phyloP scores from a whole-genome alignment of 2,113 vertebrate genomes.

The Cnemophilus loriae region DNA sequence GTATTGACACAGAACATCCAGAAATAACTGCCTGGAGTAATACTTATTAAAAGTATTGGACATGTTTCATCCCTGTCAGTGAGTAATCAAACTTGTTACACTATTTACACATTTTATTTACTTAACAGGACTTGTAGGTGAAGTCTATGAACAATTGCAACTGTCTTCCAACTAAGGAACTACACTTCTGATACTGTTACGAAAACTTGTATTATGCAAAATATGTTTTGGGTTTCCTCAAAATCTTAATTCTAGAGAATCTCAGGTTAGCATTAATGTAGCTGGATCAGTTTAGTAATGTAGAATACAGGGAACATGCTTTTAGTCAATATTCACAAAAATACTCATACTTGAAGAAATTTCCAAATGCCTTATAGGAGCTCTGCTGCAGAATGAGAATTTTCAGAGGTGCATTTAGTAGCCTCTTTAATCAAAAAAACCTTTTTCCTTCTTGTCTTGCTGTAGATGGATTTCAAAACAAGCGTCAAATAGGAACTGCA shows the following conservation, averaged over 20 bases:
- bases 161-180: neutral
- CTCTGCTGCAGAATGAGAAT: neutral
- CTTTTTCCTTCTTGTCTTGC: neutral
- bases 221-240: neutral
- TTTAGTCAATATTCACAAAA: neutral
- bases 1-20: neutral
- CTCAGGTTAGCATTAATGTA: neutral
- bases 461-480: neutral
- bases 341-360: neutral
- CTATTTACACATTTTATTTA: neutral
- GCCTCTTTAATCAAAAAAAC: neutral
- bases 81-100: neutral
- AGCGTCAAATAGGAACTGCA: neutral
- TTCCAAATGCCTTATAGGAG: neutral
- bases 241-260: neutral
- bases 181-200: neutral
- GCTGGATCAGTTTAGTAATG: neutral
- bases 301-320: neutral
- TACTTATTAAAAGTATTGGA: neutral
- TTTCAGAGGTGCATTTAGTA: neutral
- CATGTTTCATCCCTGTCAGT: neutral
- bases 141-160: neutral
- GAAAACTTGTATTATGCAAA: neutral
- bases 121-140: neutral
- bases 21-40: neutral